These are phyloP conservation scores for Brachyhypopomus gauderio DNA, from an alignment of 2,113 vertebrate species.

Conservation along the genomic window DNA sequence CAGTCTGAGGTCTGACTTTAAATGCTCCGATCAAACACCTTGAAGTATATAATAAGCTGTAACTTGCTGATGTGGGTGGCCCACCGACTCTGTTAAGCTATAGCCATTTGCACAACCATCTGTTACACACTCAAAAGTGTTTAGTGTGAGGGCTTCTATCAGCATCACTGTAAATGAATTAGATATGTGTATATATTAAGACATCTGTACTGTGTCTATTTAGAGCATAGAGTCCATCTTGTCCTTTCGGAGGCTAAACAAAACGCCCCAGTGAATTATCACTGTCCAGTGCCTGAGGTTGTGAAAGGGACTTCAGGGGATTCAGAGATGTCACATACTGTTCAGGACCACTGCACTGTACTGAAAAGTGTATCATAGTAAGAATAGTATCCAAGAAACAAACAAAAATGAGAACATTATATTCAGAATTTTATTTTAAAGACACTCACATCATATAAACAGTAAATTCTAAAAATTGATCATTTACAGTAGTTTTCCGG, in stretches of 20 bases:
- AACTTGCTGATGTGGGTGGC: conserved; percentile 62
- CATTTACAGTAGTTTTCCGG: background rate
- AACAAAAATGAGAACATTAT: background rate
- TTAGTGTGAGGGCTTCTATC: conserved; percentile 50
- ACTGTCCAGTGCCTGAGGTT: background rate
- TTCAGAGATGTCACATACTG: background rate
- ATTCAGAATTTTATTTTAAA: background rate
- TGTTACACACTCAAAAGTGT: conserved; percentile 40
- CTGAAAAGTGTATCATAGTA: too few relatives aligned
- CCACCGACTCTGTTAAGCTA: conserved; percentile 35
- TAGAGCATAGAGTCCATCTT: conserved; percentile 41
- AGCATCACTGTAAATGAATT: conserved; percentile 45
- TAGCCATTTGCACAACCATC: conserved; percentile 34
- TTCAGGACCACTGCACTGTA: background rate
- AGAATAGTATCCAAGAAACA: background rate
- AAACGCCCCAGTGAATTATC: conserved; percentile 18
- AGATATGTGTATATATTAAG: conserved; percentile 41
- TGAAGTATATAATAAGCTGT: background rate
- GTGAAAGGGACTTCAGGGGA: background rate
- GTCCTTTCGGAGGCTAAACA: conserved; percentile 53
- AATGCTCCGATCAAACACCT: conserved; percentile 10
- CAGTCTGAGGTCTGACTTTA: background rate
- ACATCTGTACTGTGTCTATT: conserved; percentile 55
- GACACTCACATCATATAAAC: background rate
- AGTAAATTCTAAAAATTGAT: background rate